A percentile compares a stretch with the other conserved stretches of the same genome.
Conservation (phyloP, 2,113 vertebrate genomes). For the Lota lota region DNA sequence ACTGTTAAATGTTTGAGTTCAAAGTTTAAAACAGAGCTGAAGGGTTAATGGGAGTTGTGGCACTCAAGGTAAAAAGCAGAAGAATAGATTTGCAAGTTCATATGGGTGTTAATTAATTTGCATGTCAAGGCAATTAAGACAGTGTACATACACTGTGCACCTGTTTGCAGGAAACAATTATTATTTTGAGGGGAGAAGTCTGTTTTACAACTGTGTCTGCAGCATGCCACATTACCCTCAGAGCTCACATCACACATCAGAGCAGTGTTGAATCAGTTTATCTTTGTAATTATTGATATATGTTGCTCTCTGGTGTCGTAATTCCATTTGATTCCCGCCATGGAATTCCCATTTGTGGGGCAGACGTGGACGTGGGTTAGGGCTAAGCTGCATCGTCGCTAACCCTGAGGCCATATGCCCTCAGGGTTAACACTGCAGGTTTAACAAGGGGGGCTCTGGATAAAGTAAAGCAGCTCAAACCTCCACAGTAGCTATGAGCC, state of each 20-base stretch:
- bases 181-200: no score
- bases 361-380: conserved; percentile 20
- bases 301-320: no score
- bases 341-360: no score
- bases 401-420: conserved; percentile 33
- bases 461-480: conserved; percentile 21
- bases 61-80: no score
- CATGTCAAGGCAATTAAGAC: no score
- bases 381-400: conserved; percentile 27
- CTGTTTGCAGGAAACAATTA: conserved; percentile 5
- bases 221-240: not conserved
- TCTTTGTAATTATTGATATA: conserved; percentile 36
- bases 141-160: conserved; percentile 9
- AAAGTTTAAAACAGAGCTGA: no score
- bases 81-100: no score
- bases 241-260: conserved; percentile 17
- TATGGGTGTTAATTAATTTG: no score
- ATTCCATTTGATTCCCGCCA: no score
- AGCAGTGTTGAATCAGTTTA: conserved; percentile 29
- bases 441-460: conserved; percentile 22
- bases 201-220: no score
- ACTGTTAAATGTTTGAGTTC: no score
- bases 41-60: no score
- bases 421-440: conserved; percentile 32
- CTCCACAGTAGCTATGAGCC: conserved; percentile 10